Percentiles rank a stretch among this genome's conserved stretches.
Evolutionary conservation across 1,140 invertebrate genomes (phyloP).

Genomic region (Cherax destructor): DNA sequence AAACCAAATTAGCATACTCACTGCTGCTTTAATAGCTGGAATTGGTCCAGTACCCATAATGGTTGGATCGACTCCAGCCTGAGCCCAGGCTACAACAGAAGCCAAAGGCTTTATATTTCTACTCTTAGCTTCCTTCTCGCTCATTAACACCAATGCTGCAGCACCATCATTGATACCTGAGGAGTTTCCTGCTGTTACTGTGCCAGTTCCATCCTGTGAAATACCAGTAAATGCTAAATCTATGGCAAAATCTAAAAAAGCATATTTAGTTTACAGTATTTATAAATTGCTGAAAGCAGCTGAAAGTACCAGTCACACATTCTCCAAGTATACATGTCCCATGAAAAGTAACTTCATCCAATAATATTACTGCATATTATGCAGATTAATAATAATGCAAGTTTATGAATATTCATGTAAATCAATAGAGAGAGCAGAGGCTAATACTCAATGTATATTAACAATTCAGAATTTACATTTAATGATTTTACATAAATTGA

Average conservation of each 20-base stretch:
- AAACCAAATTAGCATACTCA: conserved; percentile 75
- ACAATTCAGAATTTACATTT: too few relatives aligned
- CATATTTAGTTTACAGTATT: too few relatives aligned
- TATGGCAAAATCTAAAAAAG: background rate
- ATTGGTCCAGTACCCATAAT: conserved; percentile 89
- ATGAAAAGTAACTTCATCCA: too few relatives aligned
- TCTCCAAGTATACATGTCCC: too few relatives aligned
- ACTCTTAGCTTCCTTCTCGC: conserved; percentile 77
- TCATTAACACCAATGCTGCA: conserved; percentile 86
- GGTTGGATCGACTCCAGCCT: conserved; percentile 83
- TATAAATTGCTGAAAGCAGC: too few relatives aligned
- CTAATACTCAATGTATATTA: too few relatives aligned
- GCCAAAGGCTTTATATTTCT: conserved; percentile 79
- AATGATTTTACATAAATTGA: too few relatives aligned
- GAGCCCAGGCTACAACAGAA: conserved; percentile 82
- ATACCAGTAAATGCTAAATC: background rate
- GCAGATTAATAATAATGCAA: too few relatives aligned
- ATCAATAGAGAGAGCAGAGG: too few relatives aligned
- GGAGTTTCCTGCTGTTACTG: conserved; percentile 86
- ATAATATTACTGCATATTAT: too few relatives aligned
- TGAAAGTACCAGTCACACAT: too few relatives aligned
- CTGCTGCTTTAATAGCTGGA: conserved; percentile 81
- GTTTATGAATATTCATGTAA: too few relatives aligned
- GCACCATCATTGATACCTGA: conserved; percentile 92
- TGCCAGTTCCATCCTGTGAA: conserved; percentile 78